Evolutionary conservation across 2,888 invertebrate genomes (phyloP), one percentile per base, ranked within the genome.

Genomic region (Diarsia rubi): DNA sequence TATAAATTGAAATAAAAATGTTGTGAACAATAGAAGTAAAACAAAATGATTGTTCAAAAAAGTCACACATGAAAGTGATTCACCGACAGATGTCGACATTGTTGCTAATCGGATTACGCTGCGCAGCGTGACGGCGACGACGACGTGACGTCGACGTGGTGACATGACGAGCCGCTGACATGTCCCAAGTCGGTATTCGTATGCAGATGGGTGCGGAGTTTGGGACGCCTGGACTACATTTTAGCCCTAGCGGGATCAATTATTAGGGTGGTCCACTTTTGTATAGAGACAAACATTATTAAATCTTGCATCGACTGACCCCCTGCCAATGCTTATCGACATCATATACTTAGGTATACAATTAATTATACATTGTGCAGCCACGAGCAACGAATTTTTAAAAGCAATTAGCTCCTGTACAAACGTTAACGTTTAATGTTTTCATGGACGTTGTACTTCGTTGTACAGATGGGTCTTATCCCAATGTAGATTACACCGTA

Each of bases 51-150:
- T n/a, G n/a, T 59, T n/a, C n/a, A 54, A 19, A 31, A 62, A 75
- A 80, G 71, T 75, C 75, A 71, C 65, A 68, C 31, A 24, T 60
- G 65, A 42, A 63, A 64, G 65, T 73, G 76, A 73, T 78, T 70
- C 73, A 60, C 65, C 42, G 86, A 83, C 93, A 93, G 92, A 93
- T 93, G 93, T 86, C 54, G 42, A 24, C 70, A 54, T 76, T 71
- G 54, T 57, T 73, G 54, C 57, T 90, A 93, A 93, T 92, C 91
- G 88, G 93, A 90, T 93, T 93, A 92, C 72, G 57, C 27, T 77
- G 71, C 75, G 65, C 81, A 79, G 77, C 86, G 67, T 73, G 80
- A 76, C 77, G 57, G 45, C 31, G 71, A 31, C 37, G 31, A 16
- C 14, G 59, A 60, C n/a, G 65, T n/a, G 69, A 47, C 49, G 59